Base-by-base conservation (phyloP, 2,888 invertebrate genomes). In the Poecilus cupreus region DNA sequence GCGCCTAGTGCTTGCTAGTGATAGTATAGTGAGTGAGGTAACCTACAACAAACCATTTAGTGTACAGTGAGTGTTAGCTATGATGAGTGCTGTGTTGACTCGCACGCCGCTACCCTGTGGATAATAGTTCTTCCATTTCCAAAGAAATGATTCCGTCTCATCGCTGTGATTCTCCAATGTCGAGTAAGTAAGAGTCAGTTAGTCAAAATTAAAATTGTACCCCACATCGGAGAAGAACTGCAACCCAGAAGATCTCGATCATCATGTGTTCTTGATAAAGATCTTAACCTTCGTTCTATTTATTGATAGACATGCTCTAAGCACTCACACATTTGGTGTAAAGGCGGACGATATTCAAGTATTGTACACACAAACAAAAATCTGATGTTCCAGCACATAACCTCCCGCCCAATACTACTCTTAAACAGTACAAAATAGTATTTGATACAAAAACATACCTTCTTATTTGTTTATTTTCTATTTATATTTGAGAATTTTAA, bases 121-220 rank as follows among this genome's bases (percentile, higher is more conserved):
- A 72, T 72, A 72, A 81, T 83, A 80, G 83, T 72, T 83, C 84
- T 80, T 82, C 77, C 64, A 70, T 80, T 81, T 85, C 83, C 83
- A 84, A n/a, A 85, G 83, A 24, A 81, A 88, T 88, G 88, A 88
- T 87, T 88, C 88, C 88, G 88, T 88, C 88, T 88, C 86, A 88
- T 84, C 86, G 86, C 86, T 88, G 87, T 88, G 88, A 88, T 88
- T 85, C 87, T 82, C 84, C 86, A 84, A 81, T 81, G 81, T 87
- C 87, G 85, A 88, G 87, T 88, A 87, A 88, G 87, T 82, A 4
- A 72, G 32, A 32, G 20, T 46, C 46, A 32, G 5, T 32, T n/a
- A n/a, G n/a, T n/a, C n/a, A n/a, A n/a, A n/a, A n/a, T 37, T n/a
- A n/a, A n/a, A 5, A 46, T 16, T 54, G 6, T 8, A 16, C 51